A percentile compares a stretch with the other conserved stretches of the same genome.
Conservation (phyloP, 2,113 vertebrate species). For the Saccopteryx bilineata region DNA sequence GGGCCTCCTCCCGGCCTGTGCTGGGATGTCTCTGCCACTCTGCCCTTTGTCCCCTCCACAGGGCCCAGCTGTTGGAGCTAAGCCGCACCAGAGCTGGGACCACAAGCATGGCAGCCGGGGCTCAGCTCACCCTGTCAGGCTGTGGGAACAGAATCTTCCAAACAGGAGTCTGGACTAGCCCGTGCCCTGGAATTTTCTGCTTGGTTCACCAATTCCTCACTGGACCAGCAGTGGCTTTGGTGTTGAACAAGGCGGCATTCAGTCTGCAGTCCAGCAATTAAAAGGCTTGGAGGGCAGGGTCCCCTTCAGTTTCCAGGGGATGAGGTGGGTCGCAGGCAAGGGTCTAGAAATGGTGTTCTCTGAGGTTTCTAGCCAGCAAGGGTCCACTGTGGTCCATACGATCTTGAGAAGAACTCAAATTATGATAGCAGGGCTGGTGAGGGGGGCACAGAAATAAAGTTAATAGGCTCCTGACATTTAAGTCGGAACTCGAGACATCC, state of each 20-base stretch:
- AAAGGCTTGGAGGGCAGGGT: background rate
- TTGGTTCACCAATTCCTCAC: conserved; percentile 47
- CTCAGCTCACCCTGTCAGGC: accelerated
- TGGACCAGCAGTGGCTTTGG: background rate
- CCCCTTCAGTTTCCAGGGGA: background rate
- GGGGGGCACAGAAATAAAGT: background rate
- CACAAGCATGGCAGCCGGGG: conserved; percentile 82
- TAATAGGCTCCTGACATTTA: background rate
- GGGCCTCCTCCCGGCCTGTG: background rate
- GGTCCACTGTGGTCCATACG: accelerated
- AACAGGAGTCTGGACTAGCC: background rate
- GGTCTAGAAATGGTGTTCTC: background rate
- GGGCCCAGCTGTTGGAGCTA: conserved; percentile 83
- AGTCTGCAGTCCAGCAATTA: conserved; percentile 35
- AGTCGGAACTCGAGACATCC: background rate
- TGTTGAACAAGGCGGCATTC: conserved; percentile 49
- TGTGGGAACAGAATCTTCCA: background rate
- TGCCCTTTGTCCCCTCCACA: conserved; percentile 24
- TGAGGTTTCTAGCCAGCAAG: background rate
- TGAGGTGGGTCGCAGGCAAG: background rate
- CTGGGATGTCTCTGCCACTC: background rate
- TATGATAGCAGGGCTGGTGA: background rate
- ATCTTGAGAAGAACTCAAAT: background rate
- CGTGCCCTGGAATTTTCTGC: conserved; percentile 58
- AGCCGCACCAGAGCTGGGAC: conserved; percentile 87